phyloP scores from a whole-genome alignment of 2,888 invertebrate genomes.

The Leptopilina myrica region DNA sequence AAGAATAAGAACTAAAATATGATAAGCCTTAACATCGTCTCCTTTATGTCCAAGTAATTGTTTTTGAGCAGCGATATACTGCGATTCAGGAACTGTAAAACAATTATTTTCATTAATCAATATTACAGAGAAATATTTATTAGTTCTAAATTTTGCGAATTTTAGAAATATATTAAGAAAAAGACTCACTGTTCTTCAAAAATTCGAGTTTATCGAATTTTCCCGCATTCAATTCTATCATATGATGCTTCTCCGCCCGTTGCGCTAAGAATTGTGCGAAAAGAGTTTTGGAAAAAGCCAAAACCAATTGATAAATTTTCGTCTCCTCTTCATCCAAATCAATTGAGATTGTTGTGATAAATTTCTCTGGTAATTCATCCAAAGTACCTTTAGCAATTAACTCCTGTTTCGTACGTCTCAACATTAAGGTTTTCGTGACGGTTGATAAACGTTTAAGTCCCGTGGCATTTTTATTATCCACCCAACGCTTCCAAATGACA shows the following conservation, averaged over 20 bases:
- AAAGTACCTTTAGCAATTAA: constrained; percentile 82
- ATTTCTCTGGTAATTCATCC: constrained; percentile 81
- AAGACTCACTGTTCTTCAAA: neutral
- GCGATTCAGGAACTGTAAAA: constrained; percentile 60
- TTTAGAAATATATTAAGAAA: neutral
- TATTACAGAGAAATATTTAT: no score
- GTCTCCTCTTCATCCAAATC: constrained; percentile 84
- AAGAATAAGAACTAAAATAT: constrained; percentile 88
- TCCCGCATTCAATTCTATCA: constrained; percentile 60
- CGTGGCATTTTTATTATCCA: constrained; percentile 88
- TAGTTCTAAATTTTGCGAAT: no score
- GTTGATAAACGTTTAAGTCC: constrained; percentile 90
- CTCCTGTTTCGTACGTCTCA: constrained; percentile 92
- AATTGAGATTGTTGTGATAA: constrained; percentile 80
- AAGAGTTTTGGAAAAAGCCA: constrained; percentile 85
- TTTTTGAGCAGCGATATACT: constrained; percentile 71
- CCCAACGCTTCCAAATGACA: constrained; percentile 94
- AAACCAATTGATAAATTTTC: constrained; percentile 86
- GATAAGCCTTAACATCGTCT: constrained; percentile 77
- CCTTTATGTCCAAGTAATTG: constrained; percentile 68
- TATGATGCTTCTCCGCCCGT: constrained; percentile 82
- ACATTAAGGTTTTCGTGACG: constrained; percentile 89
- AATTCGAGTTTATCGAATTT: constrained; percentile 55
- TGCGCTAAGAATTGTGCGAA: constrained; percentile 88
- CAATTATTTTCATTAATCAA: constrained; percentile 20